Conservation (phyloP, 2,888 invertebrate species). For the Nycteola revayana region DNA sequence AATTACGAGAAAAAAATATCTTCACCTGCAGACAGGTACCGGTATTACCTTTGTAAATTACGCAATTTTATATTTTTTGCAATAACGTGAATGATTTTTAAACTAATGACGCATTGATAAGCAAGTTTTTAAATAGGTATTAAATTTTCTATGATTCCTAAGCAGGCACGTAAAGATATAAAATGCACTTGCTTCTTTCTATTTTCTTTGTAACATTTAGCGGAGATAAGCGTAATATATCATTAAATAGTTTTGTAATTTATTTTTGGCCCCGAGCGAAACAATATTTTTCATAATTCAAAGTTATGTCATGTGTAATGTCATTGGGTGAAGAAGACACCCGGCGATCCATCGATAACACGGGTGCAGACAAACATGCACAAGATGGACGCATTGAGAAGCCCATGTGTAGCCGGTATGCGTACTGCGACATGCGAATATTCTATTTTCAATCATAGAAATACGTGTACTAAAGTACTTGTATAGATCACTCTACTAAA, state of each 20-base stretch:
- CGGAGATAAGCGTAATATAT: too few species aligned
- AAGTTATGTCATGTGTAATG: slow-evolving; percentile 25
- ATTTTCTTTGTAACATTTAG: too few species aligned
- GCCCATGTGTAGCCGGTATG: slow-evolving; percentile 47
- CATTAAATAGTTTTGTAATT: too few species aligned
- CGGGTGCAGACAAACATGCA: slow-evolving; percentile 31
- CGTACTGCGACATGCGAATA: slow-evolving; percentile 53
- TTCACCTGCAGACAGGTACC: slow-evolving; percentile 6
- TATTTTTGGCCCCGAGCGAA: slow-evolving; percentile 5
- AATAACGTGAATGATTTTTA: too few species aligned
- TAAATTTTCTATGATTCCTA: too few species aligned
- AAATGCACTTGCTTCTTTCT: too few species aligned
- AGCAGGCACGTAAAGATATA: too few species aligned
- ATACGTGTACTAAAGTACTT: slow-evolving; percentile 42
- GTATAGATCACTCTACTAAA: slow-evolving; percentile 55
- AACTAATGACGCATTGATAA: too few species aligned
- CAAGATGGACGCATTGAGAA: slow-evolving; percentile 63
- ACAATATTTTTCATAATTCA: slow-evolving; percentile 26
- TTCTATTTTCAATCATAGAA: slow-evolving; percentile 60
- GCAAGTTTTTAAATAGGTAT: too few species aligned
- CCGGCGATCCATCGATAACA: slow-evolving; percentile 4
- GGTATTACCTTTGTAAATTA: slow-evolving; percentile 30
- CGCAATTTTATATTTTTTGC: slow-evolving; percentile 29
- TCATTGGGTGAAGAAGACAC: slow-evolving; percentile 10
- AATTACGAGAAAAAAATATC: slow-evolving; percentile 7